A percentile compares a stretch with the other conserved stretches of the same genome.
Evolutionary conservation across 2,113 vertebrate genomes (phyloP).

Genomic region (Channa maculata): DNA sequence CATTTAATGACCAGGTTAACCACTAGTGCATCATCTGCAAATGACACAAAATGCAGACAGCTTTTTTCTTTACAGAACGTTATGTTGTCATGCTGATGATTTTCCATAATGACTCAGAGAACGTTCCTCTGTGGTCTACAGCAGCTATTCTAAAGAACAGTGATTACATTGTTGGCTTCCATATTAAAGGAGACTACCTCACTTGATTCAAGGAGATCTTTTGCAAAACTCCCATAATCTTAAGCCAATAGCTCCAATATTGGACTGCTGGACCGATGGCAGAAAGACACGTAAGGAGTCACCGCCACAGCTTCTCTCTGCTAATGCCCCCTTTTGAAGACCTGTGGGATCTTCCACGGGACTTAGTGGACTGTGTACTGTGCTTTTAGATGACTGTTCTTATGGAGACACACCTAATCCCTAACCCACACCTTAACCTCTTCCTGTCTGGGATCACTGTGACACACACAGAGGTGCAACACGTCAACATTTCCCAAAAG

Average conservation of each 20-base stretch:
- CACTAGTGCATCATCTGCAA: neutral
- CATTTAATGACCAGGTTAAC: neutral
- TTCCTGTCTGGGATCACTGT: slow-evolving; percentile 78
- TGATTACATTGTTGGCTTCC: slow-evolving; percentile 55
- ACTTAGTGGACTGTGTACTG: slow-evolving; percentile 76
- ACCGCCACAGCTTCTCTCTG: slow-evolving; percentile 58
- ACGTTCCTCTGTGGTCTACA: slow-evolving; percentile 10
- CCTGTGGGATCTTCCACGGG: slow-evolving; percentile 68
- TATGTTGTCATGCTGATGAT: slow-evolving; percentile 16
- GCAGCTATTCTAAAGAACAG: slow-evolving; percentile 34
- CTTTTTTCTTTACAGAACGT: neutral
- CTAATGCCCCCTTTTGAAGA: slow-evolving; percentile 74
- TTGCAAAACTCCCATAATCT: slow-evolving; percentile 67
- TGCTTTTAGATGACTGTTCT: slow-evolving; percentile 80
- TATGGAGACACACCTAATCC: slow-evolving; percentile 79
- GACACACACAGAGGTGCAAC: slow-evolving; percentile 63
- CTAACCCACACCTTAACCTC: slow-evolving; percentile 78
- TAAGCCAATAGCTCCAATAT: slow-evolving; percentile 46
- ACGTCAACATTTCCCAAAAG: slow-evolving; percentile 74
- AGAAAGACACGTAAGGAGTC: slow-evolving; percentile 59
- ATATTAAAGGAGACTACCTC: slow-evolving; percentile 49
- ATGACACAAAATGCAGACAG: neutral
- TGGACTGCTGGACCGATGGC: slow-evolving; percentile 68
- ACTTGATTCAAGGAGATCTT: slow-evolving; percentile 65
- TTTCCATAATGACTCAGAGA: slow-evolving; percentile 17